Percentiles rank a stretch among this genome's conserved stretches.
phyloP scores from a whole-genome alignment of 2,888 invertebrate genomes.

The Agrotis clavis region DNA sequence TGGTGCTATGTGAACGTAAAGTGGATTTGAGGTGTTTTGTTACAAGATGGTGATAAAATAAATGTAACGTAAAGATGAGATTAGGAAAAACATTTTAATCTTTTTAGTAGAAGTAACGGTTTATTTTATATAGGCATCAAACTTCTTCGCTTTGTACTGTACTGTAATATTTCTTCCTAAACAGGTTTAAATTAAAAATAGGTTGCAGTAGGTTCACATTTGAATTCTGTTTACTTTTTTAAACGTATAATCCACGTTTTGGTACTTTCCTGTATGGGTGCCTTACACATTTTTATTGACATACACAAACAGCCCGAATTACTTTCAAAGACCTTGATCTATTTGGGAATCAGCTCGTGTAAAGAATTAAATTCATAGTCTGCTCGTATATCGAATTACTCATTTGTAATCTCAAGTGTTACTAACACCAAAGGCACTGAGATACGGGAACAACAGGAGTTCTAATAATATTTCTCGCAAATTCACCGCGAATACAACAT shows the following conservation, averaged over 20 bases:
- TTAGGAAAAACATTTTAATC: neutral
- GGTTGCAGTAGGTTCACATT: no score
- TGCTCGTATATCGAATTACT: conserved; percentile 5
- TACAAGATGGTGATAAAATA: neutral
- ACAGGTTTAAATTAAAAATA: no score
- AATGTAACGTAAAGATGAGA: neutral
- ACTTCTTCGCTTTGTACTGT: no score
- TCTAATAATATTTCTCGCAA: conserved; percentile 44
- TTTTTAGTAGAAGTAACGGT: neutral
- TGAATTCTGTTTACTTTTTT: no score
- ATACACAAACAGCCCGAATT: no score
- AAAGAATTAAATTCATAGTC: neutral
- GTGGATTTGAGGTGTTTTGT: neutral
- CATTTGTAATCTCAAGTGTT: conserved; percentile 12
- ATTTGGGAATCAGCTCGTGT: neutral
- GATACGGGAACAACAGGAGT: conserved; percentile 26
- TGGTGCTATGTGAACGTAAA: neutral
- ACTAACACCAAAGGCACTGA: conserved; percentile 20
- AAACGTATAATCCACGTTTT: no score
- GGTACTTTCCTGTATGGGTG: no score
- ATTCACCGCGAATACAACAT: conserved; percentile 53
- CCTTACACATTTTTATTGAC: no score
- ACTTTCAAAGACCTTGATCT: no score
- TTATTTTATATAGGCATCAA: neutral
- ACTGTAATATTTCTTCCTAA: no score